phyloP scores from a whole-genome alignment of 2,797 vertebrate species.

The Salarias fasciatus region DNA sequence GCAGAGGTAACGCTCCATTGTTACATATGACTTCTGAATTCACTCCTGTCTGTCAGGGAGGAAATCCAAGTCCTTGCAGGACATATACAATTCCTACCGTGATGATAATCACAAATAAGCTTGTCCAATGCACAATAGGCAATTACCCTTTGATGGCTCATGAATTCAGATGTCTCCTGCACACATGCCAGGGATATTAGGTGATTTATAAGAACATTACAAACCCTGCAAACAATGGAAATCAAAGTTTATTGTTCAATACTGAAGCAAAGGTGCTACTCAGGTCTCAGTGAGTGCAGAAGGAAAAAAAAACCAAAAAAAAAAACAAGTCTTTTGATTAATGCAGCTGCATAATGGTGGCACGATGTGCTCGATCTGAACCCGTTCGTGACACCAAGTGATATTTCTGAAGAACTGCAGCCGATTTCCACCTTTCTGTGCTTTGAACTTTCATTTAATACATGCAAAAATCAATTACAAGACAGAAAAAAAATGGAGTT shows the following conservation, averaged over 20 bases:
- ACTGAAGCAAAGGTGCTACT: conserved; percentile 38
- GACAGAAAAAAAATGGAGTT: conserved; percentile 20
- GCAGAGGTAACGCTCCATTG: conserved; percentile 58
- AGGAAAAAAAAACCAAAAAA: background rate
- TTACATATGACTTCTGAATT: conserved; percentile 41
- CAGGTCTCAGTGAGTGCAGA: conserved; percentile 16
- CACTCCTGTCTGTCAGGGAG: conserved; percentile 58
- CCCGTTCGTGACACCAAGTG: conserved; percentile 44
- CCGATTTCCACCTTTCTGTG: conserved; percentile 12
- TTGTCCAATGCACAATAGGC: conserved; percentile 61
- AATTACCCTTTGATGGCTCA: conserved; percentile 63
- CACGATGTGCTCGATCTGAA: conserved; percentile 30
- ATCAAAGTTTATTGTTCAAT: conserved; percentile 69
- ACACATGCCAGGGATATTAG: conserved; percentile 36
- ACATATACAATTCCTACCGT: conserved; percentile 48
- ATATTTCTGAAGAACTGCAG: conserved; percentile 30
- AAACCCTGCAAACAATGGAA: conserved; percentile 59
- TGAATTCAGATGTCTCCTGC: conserved; percentile 43
- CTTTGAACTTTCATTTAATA: conserved; percentile 20
- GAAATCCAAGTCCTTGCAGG: conserved; percentile 45
- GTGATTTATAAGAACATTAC: conserved; percentile 48
- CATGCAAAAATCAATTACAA: conserved; percentile 22
- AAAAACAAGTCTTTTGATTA: conserved; percentile 37
- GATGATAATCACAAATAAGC: conserved; percentile 70
- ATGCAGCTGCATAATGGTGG: conserved; percentile 45